These are phyloP conservation scores for Drosophila borealis DNA, from an alignment of 2,888 invertebrate genomes.

Conservation along the genomic window DNA sequence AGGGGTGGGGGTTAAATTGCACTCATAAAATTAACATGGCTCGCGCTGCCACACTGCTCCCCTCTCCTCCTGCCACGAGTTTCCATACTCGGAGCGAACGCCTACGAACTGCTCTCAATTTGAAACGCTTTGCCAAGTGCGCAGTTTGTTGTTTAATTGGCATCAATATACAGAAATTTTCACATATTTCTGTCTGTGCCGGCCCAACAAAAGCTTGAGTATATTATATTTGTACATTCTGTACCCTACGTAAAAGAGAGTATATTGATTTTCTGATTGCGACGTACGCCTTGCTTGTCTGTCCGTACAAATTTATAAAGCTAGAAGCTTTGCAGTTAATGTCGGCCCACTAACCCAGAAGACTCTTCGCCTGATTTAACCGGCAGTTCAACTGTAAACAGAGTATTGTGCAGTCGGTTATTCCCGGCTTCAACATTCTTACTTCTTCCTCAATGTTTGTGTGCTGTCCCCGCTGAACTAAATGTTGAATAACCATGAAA, in stretches of 20 bases:
- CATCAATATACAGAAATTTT: conserved; percentile 45
- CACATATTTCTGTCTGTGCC: conserved; percentile 23
- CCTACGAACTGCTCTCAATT: conserved; percentile 51
- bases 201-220: conserved; percentile 22
- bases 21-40: conserved; percentile 28
- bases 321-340: too few relatives aligned
- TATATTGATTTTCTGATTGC: conserved; percentile 1
- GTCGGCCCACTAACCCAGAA: too few relatives aligned
- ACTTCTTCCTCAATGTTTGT: conserved; percentile 10
- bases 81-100: conserved; percentile 9
- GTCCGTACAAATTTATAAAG: too few relatives aligned
- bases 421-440: background rate
- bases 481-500: conserved; percentile 39
- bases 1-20: conserved; percentile 15
- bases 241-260: background rate
- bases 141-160: conserved; percentile 69
- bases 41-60: background rate
- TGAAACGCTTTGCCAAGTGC: conserved; percentile 73
- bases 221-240: conserved; percentile 1
- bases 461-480: conserved; percentile 22
- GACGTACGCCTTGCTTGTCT: background rate
- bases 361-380: too few relatives aligned
- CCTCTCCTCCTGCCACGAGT: conserved; percentile 4
- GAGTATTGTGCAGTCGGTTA: background rate
- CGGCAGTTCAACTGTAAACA: background rate